Percentiles rank a stretch among this genome's conserved stretches.
phyloP scores from a whole-genome alignment of 2,888 invertebrate genomes.

The Steromphala cineraria region DNA sequence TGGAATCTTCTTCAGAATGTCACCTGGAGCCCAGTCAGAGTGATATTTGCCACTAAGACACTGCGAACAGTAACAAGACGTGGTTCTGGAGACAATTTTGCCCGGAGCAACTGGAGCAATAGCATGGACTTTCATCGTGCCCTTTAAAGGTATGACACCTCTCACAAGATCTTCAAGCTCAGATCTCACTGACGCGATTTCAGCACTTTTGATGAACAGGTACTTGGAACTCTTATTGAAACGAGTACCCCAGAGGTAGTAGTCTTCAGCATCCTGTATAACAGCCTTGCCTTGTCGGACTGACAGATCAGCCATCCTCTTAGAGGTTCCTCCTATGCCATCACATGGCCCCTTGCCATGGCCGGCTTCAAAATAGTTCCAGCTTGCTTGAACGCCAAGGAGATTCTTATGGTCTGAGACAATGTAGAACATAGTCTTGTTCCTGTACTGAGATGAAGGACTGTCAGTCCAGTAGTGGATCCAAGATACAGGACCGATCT shows the following conservation, averaged over 20 bases:
- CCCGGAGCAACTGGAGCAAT: background rate
- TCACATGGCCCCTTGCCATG: slow-evolving; percentile 39
- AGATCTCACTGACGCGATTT: background rate
- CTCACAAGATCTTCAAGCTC: slow-evolving; percentile 17
- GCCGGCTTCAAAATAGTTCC: slow-evolving; percentile 40
- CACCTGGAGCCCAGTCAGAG: no score
- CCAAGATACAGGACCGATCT: background rate
- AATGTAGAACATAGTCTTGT: slow-evolving; percentile 35
- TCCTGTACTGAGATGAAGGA: slow-evolving; percentile 42
- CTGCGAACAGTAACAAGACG: slow-evolving; percentile 32
- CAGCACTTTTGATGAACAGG: background rate
- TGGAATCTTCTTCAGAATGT: no score
- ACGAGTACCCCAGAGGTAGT: slow-evolving; percentile 14
- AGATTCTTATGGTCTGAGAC: slow-evolving; percentile 29
- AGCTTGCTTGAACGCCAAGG: slow-evolving; percentile 24
- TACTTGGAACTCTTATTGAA: slow-evolving; percentile 21
- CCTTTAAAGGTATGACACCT: slow-evolving; percentile 7
- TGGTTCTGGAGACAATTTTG: slow-evolving; percentile 4
- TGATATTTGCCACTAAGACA: slow-evolving; percentile 17
- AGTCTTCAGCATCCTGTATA: slow-evolving; percentile 32
- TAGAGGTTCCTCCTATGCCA: slow-evolving; percentile 33
- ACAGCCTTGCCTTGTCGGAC: slow-evolving; percentile 20
- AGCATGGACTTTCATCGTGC: slow-evolving; percentile 27
- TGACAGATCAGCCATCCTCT: slow-evolving; percentile 29
- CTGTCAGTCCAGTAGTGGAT: slow-evolving; percentile 43